Evolutionary conservation across 2,888 invertebrate genomes (phyloP), one percentile per base, ranked within the genome.

Genomic region (Ferrisia virgata): DNA sequence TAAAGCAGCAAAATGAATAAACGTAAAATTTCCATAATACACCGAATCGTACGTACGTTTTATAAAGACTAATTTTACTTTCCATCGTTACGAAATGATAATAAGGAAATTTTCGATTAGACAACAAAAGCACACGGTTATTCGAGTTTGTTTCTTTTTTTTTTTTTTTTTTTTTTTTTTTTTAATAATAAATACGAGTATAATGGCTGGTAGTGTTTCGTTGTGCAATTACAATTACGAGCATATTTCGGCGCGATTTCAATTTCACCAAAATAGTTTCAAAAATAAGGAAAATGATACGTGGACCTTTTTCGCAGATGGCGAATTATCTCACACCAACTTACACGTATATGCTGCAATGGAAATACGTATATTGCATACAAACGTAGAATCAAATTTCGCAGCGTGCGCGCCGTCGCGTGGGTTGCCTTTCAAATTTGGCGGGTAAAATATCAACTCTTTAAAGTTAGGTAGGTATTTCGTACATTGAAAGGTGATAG

Each of bases 51-150:
- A 22, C 22, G 53, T 53, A 53, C 53, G 53, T 53, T 53, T 53
- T 53, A 22, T 11, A 22, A 22, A 18, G 22, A 53, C 53, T 76
- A 76, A 76, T 76, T 76, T 76, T 76, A 76, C 72, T 76, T 76
- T 76, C 36, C 72, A 76, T 76, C 36, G 33, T 18, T 18, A 76
- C 36, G 33, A 76, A 76, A 76, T 76, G 18, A 9, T 76, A 76
- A 76, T 76, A 18, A 76, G 72, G 72, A 76, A 76, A 76, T 76
- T 36, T 76, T 36, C 36, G 18, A 33, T 76, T 33, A 18, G 18
- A 15, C 15, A 76, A 76, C 72, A 76, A 76, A 36, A 76, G 72
- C 53, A 13, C 11, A 0, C n/a, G 47, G 47, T n/a, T 8, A 36
- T 36, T 36, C 36, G 36, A 6, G n/a, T 47, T n/a, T 47, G 6